Evolutionary conservation across 92 coral and sea anemone genomes (phyloP), one percentile per base, ranked within the genome.

Genomic region (Palythoa heliodiscus): DNA sequence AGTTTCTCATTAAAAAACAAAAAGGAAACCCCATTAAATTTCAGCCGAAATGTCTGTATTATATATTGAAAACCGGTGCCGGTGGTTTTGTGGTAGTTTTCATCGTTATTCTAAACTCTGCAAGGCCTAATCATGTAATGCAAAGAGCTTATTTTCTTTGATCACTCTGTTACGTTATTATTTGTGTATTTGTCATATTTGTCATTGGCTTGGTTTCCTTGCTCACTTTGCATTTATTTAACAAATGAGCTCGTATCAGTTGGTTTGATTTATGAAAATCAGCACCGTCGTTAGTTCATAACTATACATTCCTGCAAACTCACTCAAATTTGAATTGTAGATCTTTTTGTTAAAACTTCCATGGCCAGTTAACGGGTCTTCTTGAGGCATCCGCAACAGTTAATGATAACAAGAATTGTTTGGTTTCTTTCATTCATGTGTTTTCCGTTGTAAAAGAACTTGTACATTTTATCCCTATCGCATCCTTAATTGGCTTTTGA

Each of bases 1-100:
- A 13, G 20, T 63, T 66, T 66, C 58, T 80, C 73, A 80, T 80
- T 66, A 40, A 80, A 64, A 47, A 80, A 43, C 13, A 24, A 37
- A 66, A 63, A 66, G 35, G 19, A 38, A 60, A 77, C 47, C 48
- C 43, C 8, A 17, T 13, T 11, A 17, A 22, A 61, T 39, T 66
- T 23, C 38, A 43, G n/a, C 53, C 53, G 47, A 76, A 53, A 76
- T 12, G 20, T 25, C 14, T 9, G 23, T 1, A 24, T 23, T 20
- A 38, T 7, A 48, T 35, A 73, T 73, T 73, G 13, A 50, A 73
- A 48, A 73, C 23, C 29, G 61, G 25, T 48, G 12, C 29, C 38
- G 64, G 17, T 52, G 12, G 55, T 80, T 38, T 80, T 52, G 22
- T 19, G 25, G 24, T 6, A 5, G 22, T 63, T 63, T 63, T 63